Percentiles rank a stretch among this genome's conserved stretches.
Conservation (phyloP, 2,113 vertebrate genomes). For the Dolichallabes microphthalmus region DNA sequence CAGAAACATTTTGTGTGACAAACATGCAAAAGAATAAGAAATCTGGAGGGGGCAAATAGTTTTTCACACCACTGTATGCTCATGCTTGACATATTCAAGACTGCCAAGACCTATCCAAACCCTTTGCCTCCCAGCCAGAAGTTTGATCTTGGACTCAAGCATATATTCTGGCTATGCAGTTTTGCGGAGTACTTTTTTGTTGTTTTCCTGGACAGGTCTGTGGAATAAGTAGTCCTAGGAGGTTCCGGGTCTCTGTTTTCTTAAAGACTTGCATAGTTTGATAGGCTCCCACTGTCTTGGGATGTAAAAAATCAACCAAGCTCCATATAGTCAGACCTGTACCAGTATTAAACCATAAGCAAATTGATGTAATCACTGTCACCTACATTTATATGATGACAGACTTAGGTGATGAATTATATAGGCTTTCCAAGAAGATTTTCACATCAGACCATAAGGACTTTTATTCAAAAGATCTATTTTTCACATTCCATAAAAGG, state of each 20-base stretch:
- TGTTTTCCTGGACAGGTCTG: slow-evolving; percentile 61
- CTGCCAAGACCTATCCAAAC: slow-evolving; percentile 57
- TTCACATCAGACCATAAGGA: background rate
- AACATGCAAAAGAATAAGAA: no score
- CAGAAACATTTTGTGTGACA: no score
- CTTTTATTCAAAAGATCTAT: background rate
- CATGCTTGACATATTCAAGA: background rate
- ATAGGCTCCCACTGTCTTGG: slow-evolving; percentile 28
- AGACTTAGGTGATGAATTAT: background rate
- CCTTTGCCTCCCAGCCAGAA: slow-evolving; percentile 44
- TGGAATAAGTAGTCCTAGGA: slow-evolving; percentile 58
- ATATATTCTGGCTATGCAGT: slow-evolving; percentile 47
- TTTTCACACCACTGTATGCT: no score
- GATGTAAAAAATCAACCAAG: slow-evolving; percentile 7
- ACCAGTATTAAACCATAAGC: background rate
- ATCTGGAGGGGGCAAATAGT: no score
- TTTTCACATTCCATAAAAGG: background rate
- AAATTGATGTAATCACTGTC: slow-evolving; percentile 3
- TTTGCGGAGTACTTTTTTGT: slow-evolving; percentile 54
- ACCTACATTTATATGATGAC: background rate
- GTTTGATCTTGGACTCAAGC: slow-evolving; percentile 58
- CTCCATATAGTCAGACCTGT: background rate
- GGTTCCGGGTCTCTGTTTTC: slow-evolving; percentile 43
- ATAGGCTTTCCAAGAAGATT: background rate
- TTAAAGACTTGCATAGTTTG: slow-evolving; percentile 43